A percentile compares a stretch with the other conserved stretches of the same genome.
These are phyloP conservation scores for Syngnathus scovelli DNA, from an alignment of 2,113 vertebrate species.

Conservation along the genomic window DNA sequence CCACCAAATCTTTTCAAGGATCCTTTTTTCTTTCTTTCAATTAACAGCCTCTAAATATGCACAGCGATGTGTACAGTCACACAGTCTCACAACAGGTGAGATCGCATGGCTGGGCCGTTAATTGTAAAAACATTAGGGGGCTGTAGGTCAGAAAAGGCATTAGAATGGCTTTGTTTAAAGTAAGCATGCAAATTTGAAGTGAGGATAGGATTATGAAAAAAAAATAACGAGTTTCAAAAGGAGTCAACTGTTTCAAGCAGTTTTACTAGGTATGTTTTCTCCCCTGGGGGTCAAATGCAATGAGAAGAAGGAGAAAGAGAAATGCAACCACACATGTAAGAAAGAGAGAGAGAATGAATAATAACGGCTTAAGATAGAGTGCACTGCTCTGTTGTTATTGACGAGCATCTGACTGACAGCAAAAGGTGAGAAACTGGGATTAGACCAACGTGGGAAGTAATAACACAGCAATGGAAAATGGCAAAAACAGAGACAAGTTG, in stretches of 20 bases:
- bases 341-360: constrained; percentile 9
- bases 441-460: constrained; percentile 10
- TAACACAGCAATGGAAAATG: constrained; percentile 14
- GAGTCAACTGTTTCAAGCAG: not conserved
- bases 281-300: constrained; percentile 13
- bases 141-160: not conserved
- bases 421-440: constrained; percentile 16
- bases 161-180: not conserved
- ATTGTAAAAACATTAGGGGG: not conserved
- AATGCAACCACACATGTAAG: constrained; percentile 12
- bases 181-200: not conserved
- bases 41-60: not conserved
- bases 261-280: not conserved
- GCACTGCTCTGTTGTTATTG: constrained; percentile 29
- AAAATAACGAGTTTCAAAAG: not conserved
- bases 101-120: not conserved
- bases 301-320: constrained; percentile 22
- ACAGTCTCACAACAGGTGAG: not conserved
- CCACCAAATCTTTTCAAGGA: constrained; percentile 6
- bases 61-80: not conserved
- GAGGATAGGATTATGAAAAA: not conserved
- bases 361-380: constrained; percentile 17
- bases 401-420: constrained; percentile 26
- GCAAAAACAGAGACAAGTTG: constrained; percentile 10
- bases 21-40: not conserved